Evolutionary conservation across 2,888 invertebrate genomes (phyloP), one percentile per base, ranked within the genome.

Genomic region (Atethmia centrago): DNA sequence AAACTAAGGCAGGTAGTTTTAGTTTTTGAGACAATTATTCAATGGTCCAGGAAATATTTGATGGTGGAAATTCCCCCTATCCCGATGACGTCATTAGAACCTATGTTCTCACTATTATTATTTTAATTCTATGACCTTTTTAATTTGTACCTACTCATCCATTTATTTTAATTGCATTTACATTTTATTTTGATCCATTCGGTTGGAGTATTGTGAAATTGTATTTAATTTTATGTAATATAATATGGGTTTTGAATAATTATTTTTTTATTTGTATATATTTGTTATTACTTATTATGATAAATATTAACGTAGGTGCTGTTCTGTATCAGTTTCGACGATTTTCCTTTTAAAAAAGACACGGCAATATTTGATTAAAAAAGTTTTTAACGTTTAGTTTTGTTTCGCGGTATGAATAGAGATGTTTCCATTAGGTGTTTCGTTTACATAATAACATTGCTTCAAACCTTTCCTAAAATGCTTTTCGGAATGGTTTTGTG

Each of bases 401-500:
- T 58, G 14, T 51, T 69, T 36, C 28, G 55, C 28, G 14, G 58
- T 55, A 56, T n/a, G 79, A 73, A 83, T 73, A 67, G 14, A 70
- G 25, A 82, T 63, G 53, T 62, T 53, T 68, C 51, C 56, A 47
- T 73, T 31, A 25, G 36, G 19, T n/a, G 36, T 83, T 79, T 73
- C 70, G 51, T 84, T 85, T 74, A 74, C 83, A 79, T 82, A 79
- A 77, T 59, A 83, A 64, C 36, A 36, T 71, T 72, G 47, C n/a
- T 65, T 64, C 71, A 73, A 85, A n/a, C n/a, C n/a, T n/a, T n/a
- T n/a, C n/a, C n/a, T n/a, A n/a, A n/a, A n/a, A n/a, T n/a, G n/a
- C n/a, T n/a, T 85, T 74, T 66, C 31, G 70, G 49, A 68, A 84
- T 71, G 84, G 72, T 71, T 61, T 64, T 56, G 53, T 71, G 49